Conservation (phyloP, 2,113 vertebrate species). For the Alethe diademata region DNA sequence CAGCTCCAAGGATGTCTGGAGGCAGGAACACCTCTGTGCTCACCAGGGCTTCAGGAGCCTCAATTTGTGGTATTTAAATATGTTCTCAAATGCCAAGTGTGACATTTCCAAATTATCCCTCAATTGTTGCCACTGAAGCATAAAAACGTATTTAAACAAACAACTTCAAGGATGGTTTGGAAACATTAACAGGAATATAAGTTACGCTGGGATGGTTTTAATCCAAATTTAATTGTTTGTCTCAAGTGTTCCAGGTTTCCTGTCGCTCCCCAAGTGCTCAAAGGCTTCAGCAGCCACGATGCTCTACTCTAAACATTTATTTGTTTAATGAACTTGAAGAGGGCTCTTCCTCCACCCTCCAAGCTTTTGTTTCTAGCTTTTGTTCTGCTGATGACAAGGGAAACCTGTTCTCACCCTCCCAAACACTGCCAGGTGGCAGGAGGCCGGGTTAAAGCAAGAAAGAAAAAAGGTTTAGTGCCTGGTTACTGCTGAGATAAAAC, state of each 20-base stretch:
- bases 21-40: neutral
- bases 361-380: neutral
- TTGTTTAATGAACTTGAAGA: neutral
- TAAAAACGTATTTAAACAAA: neutral
- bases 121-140: neutral
- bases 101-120: neutral
- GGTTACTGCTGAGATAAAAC: neutral
- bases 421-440: neutral
- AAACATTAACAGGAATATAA: neutral
- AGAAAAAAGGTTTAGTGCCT: neutral
- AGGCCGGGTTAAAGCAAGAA: neutral
- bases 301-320: neutral
- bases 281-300: neutral
- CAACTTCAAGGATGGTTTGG: neutral
- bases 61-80: neutral
- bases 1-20: neutral
- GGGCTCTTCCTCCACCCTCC: neutral
- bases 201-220: neutral
- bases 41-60: neutral
- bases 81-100: neutral
- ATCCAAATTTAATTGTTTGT: neutral
- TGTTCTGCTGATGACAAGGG: neutral
- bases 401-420: neutral
- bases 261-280: neutral
- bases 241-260: neutral